Percentiles rank a stretch among this genome's conserved stretches.
phyloP scores from a whole-genome alignment of 2,797 vertebrate genomes.

The Champsocephalus gunnari region DNA sequence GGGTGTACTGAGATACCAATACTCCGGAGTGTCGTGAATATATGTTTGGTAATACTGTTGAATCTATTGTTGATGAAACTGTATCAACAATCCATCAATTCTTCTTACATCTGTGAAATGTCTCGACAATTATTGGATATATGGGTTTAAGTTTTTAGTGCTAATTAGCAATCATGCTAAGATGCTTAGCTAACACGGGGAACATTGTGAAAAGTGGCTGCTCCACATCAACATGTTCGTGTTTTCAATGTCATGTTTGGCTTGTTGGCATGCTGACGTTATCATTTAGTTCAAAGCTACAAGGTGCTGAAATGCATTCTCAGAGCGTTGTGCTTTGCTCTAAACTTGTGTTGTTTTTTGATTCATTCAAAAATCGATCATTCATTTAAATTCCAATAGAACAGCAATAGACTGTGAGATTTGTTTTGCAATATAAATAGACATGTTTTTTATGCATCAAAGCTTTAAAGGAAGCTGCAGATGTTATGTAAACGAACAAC shows the following conservation, averaged over 20 bases:
- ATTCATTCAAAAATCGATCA: too few relatives aligned
- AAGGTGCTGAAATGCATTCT: not conserved
- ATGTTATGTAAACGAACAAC: slow-evolving; percentile 3
- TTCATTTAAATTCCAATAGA: too few relatives aligned
- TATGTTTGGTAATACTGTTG: too few relatives aligned
- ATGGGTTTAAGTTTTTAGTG: not conserved
- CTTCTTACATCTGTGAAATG: not conserved
- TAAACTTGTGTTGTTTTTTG: too few relatives aligned
- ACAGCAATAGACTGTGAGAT: not conserved
- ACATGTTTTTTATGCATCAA: not conserved
- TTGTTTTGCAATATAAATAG: not conserved
- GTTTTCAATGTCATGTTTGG: too few relatives aligned
- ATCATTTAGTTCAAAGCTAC: not conserved
- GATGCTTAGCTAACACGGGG: not conserved
- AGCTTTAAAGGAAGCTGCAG: slow-evolving; percentile 20
- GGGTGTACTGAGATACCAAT: too few relatives aligned
- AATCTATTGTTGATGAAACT: too few relatives aligned
- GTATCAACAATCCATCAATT: too few relatives aligned
- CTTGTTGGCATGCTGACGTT: not conserved
- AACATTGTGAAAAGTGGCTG: not conserved
- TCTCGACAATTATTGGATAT: not conserved
- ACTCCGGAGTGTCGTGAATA: too few relatives aligned
- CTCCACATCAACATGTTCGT: too few relatives aligned
- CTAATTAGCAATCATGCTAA: not conserved
- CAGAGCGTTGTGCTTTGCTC: too few relatives aligned